Base-by-base conservation (phyloP, 1,140 invertebrate species). In the Geopemphigus sp. region DNA sequence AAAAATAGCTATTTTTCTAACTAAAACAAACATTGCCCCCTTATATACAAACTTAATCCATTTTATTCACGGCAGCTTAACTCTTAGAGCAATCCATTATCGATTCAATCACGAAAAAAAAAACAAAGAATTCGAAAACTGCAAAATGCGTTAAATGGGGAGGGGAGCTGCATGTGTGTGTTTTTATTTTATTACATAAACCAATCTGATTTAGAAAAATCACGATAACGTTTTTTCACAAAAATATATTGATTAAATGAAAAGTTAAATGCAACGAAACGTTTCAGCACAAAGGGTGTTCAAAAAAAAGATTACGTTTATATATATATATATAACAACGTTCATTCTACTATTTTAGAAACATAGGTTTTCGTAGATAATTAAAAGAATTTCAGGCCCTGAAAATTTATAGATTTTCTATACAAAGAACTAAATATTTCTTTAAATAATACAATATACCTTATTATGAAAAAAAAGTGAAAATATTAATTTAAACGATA, bases 51-150 rank as follows among this genome's bases (percentile, higher is more conserved):
- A 15, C 15, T 17, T 68, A 50, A 68, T 68, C 8, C 22, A 32
- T 50, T 68, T 50, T 19, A 68, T 50, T 26, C 47, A 24, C 1
- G 39, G 66, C 22, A 15, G 45, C 45, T 19, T 50, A 68, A 50
- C 45, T 68, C n/a, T 26, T 68, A 14, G 66, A 4, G 22, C 15
- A 68, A 68, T 68, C 45, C 24, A 68, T 19, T 50, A 68, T 50
- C 15, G 22, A 15, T 68, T 47, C 15, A 50, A 10, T 26, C 56
- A n/a, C 2, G 2, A 50, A 17, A 50, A 39, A 39, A 39, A 39
- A 39, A 39, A 39, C 3, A 39, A 39, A 24, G 39, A 68, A 50
- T 68, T 5, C 0, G 14, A 24, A 68, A 63, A 63, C 17, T 15
- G 15, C 22, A 50, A 47, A 68, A 45, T 1, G 19, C 17, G 6